Conservation (phyloP, 2,113 vertebrate genomes). For the Chlorocebus sabaeus region DNA sequence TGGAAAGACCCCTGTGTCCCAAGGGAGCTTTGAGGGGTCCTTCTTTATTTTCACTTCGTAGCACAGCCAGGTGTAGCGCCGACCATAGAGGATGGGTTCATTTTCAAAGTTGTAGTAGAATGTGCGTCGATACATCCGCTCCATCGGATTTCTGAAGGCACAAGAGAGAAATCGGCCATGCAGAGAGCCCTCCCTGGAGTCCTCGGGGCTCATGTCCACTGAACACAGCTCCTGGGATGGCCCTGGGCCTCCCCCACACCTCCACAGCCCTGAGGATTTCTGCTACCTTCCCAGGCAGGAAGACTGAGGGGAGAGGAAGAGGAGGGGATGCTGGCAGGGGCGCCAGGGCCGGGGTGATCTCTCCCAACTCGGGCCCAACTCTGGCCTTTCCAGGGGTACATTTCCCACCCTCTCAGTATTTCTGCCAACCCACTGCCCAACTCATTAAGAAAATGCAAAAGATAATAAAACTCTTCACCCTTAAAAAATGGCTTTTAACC, state of each 20-base stretch:
- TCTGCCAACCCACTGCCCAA: neutral
- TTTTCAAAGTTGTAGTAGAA: neutral
- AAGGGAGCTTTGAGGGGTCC: accelerated
- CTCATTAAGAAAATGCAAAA: neutral
- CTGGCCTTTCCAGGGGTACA: neutral
- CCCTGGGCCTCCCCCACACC: accelerated
- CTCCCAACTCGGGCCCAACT: neutral
- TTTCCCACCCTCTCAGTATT: accelerated
- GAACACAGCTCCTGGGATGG: accelerated
- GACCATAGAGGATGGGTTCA: accelerated
- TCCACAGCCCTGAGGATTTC: neutral
- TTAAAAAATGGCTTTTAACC: neutral
- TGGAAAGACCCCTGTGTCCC: neutral
- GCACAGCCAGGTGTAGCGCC: neutral
- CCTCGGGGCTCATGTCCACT: neutral
- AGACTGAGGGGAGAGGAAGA: too few relatives aligned
- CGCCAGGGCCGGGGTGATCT: too few relatives aligned
- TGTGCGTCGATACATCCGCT: accelerated
- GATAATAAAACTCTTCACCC: neutral
- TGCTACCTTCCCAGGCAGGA: neutral
- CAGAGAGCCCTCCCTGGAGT: accelerated
- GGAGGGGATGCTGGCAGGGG: neutral
- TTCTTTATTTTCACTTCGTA: neutral
- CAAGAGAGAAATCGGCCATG: neutral
- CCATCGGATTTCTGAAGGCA: neutral